Conservation (phyloP, 1,140 invertebrate genomes). For the Adelges cooleyi region DNA sequence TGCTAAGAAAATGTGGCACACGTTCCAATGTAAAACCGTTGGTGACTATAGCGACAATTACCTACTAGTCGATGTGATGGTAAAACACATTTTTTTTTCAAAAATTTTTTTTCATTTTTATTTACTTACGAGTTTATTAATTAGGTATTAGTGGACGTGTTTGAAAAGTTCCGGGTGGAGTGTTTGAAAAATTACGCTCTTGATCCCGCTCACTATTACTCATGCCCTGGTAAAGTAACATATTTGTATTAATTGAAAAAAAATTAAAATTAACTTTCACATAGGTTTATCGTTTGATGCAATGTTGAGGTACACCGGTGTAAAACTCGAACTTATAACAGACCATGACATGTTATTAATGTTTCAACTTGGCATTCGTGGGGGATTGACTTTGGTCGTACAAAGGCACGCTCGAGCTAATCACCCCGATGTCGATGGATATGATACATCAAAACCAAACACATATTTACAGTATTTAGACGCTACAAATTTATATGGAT, state of each 20-base stretch:
- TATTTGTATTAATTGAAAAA: too few species aligned
- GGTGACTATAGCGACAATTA: background rate
- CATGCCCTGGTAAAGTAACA: conserved; percentile 38
- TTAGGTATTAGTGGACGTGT: conserved; percentile 38
- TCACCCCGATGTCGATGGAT: conserved; percentile 40
- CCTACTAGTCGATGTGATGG: background rate
- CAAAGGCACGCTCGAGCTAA: conserved; percentile 39
- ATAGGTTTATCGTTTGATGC: conserved; percentile 39
- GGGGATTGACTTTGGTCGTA: conserved; percentile 36
- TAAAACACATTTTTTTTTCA: too few species aligned
- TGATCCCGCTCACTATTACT: conserved; percentile 34
- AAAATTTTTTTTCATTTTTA: too few species aligned
- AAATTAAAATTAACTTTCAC: too few species aligned
- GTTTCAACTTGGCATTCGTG: conserved; percentile 36
- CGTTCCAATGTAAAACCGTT: background rate
- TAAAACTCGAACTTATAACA: conserved; percentile 41
- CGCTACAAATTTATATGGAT: too few species aligned
- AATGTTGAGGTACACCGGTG: conserved; percentile 38
- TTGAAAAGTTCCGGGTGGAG: conserved; percentile 39
- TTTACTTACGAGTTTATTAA: too few species aligned
- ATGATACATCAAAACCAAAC: conserved; percentile 36
- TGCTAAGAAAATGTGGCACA: background rate
- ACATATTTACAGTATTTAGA: conserved; percentile 41
- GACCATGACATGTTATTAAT: conserved; percentile 40
- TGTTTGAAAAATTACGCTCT: conserved; percentile 31